Evolutionary conservation across 2,888 invertebrate species (phyloP).

Genomic region (Anthrax anthrax): DNA sequence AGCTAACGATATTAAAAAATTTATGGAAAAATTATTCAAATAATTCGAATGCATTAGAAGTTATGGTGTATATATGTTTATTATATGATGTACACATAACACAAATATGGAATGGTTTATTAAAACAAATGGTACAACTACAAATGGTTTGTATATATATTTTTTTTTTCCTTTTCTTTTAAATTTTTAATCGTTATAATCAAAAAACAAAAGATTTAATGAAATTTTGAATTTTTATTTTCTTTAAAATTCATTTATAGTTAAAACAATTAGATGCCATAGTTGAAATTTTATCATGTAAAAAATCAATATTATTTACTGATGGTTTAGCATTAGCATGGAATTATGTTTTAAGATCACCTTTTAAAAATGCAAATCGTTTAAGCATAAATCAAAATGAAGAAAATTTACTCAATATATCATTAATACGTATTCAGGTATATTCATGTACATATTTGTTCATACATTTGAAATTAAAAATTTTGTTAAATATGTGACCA

Average conservation of each 20-base stretch:
- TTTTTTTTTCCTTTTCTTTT: background rate
- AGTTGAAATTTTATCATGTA: constrained; percentile 28
- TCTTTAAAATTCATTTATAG: too few relatives aligned
- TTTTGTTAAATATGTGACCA: too few relatives aligned
- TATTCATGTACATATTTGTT: too few relatives aligned
- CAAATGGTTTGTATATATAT: constrained; percentile 22
- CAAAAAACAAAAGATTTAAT: too few relatives aligned
- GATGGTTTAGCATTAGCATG: constrained; percentile 28
- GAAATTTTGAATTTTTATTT: too few relatives aligned
- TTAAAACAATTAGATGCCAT: constrained; percentile 23
- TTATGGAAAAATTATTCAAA: constrained; percentile 30
- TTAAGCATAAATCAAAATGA: constrained; percentile 25
- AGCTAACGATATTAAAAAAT: constrained; percentile 29
- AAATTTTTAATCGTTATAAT: background rate
- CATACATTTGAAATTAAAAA: background rate
- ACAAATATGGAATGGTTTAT: constrained; percentile 33
- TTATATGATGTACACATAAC: constrained; percentile 29
- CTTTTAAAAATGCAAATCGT: constrained; percentile 25
- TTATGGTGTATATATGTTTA: constrained; percentile 30
- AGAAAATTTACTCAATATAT: constrained; percentile 22
- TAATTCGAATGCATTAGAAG: constrained; percentile 25
- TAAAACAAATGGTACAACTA: constrained; percentile 31
- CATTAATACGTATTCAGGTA: constrained; percentile 25
- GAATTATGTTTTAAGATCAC: constrained; percentile 28
- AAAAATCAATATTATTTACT: constrained; percentile 21